These are phyloP conservation scores for Hylaeus volcanicus DNA, from an alignment of 1,140 invertebrate species.

Conservation along the genomic window DNA sequence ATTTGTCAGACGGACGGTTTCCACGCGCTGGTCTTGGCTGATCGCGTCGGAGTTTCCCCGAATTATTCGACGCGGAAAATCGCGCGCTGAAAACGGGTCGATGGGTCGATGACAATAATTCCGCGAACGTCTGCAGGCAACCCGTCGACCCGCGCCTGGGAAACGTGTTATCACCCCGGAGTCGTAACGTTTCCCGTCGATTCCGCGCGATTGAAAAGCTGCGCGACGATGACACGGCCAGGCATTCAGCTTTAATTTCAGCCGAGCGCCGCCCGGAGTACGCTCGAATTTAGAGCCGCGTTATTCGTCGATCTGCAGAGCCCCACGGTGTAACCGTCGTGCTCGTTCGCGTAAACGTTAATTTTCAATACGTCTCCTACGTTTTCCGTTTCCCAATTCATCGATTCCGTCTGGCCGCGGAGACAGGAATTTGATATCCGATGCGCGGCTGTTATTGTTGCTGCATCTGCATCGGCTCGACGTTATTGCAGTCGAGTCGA, in stretches of 20 bases:
- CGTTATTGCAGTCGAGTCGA: slow-evolving; percentile 44
- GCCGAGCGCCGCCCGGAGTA: no score
- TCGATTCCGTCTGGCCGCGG: slow-evolving; percentile 30
- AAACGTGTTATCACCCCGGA: background rate
- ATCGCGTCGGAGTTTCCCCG: no score
- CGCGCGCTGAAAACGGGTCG: background rate
- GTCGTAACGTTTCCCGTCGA: background rate
- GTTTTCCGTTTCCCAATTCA: slow-evolving; percentile 32
- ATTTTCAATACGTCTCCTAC: slow-evolving; percentile 27
- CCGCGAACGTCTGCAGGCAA: background rate
- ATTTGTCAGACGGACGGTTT: no score
- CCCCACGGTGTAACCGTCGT: background rate
- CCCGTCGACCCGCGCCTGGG: no score
- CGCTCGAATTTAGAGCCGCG: background rate
- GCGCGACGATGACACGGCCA: background rate
- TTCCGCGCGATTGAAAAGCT: background rate
- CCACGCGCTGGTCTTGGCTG: no score
- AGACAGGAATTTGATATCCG: slow-evolving; percentile 44
- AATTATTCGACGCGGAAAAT: no score
- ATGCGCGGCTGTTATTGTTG: slow-evolving; percentile 51
- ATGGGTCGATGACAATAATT: background rate
- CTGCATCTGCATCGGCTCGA: slow-evolving; percentile 23
- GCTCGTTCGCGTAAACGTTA: slow-evolving; percentile 19
- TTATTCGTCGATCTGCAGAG: background rate
- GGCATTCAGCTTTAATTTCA: background rate